Conservation (phyloP, 2,113 vertebrate species). For the Dicerorhinus sumatrensis region DNA sequence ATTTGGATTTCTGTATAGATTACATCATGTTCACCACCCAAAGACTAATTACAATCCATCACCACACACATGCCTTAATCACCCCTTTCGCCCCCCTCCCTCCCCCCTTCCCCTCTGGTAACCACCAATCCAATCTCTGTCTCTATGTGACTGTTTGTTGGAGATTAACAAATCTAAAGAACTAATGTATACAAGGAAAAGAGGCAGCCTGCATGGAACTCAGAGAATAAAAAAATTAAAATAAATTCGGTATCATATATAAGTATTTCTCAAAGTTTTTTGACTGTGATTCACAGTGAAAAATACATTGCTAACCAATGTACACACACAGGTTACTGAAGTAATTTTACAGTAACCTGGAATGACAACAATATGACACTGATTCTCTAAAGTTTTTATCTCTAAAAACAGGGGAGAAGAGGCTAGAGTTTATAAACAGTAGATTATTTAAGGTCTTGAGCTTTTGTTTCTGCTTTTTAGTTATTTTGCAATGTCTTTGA, state of each 20-base stretch:
- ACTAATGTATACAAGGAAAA: not conserved
- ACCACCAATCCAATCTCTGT: no score
- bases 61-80: no score
- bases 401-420: not conserved
- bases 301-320: not conserved
- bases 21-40: no score
- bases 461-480: slow-evolving; percentile 1
- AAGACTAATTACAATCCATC: no score
- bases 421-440: not conserved
- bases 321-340: not conserved
- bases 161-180: not conserved
- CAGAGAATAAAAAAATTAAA: not conserved
- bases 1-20: no score
- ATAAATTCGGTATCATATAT: not conserved
- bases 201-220: not conserved
- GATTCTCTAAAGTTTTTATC: not conserved
- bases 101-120: no score
- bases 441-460: not conserved
- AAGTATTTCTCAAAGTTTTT: not conserved
- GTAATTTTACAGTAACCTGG: not conserved
- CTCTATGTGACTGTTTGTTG: no score
- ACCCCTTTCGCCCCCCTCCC: no score
- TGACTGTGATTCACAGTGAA: not conserved
- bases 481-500: not conserved
- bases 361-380: not conserved